Evolutionary conservation across 2,888 invertebrate genomes (phyloP).

Genomic region (Euzetes globulus): DNA sequence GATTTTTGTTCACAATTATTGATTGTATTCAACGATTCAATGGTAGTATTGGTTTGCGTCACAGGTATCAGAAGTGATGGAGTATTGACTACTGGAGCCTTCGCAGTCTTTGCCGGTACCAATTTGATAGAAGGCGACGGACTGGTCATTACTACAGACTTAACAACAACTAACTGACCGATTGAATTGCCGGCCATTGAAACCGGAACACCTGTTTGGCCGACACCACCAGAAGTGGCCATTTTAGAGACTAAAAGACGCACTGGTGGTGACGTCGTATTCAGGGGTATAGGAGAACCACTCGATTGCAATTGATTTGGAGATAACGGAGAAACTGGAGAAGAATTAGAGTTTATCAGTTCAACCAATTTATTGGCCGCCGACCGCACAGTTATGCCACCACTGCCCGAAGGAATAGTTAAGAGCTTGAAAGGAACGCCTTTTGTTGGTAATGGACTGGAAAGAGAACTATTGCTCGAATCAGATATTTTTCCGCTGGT

Average conservation of each 20-base stretch:
- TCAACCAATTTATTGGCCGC: conserved; percentile 37
- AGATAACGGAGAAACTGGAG: conserved; percentile 30
- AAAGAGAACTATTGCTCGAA: background rate
- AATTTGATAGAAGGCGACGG: conserved; percentile 40
- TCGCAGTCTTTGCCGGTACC: conserved; percentile 36
- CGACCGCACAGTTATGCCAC: conserved; percentile 38
- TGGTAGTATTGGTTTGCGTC: background rate
- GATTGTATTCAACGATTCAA: conserved; percentile 13
- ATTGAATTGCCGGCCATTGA: conserved; percentile 41
- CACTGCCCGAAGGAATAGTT: conserved; percentile 44
- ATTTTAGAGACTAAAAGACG: conserved; percentile 45
- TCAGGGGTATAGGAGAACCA: conserved; percentile 26
- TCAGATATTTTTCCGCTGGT: background rate
- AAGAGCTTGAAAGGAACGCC: conserved; percentile 47
- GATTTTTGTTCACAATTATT: conserved; percentile 11
- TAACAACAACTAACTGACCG: conserved; percentile 40
- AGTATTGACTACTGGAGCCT: conserved; percentile 6
- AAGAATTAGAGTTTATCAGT: conserved; percentile 38
- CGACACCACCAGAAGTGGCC: conserved; percentile 37
- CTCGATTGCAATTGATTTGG: conserved; percentile 35
- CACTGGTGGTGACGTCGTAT: conserved; percentile 42
- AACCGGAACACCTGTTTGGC: conserved; percentile 32
- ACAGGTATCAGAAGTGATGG: conserved; percentile 18
- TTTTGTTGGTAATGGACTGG: conserved; percentile 42
- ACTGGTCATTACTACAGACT: conserved; percentile 43